Evolutionary conservation across 35 echinoderm and acorn worm genomes (phyloP).

Genomic region (Amphiura filiformis): DNA sequence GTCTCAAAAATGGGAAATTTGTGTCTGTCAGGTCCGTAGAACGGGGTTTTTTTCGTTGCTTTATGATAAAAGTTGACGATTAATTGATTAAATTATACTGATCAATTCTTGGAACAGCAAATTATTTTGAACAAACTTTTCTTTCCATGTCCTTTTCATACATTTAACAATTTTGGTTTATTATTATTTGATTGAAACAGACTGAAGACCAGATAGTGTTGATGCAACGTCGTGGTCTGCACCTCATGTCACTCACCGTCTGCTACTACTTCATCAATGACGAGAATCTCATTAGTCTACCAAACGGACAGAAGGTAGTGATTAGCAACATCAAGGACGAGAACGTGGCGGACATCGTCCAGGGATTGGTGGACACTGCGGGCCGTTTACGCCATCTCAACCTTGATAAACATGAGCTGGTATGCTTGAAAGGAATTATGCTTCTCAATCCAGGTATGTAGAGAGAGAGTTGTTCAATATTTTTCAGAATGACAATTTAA

Average conservation of each 20-base stretch:
- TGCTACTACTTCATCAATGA: slow-evolving; percentile 37
- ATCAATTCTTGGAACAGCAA: too few species aligned
- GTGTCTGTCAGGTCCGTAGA: too few species aligned
- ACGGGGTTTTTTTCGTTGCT: too few species aligned
- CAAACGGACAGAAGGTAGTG: slow-evolving; percentile 19
- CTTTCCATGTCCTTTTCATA: too few species aligned
- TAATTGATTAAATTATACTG: too few species aligned
- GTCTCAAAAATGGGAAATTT: too few species aligned
- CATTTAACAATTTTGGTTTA: too few species aligned
- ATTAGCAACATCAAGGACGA: neutral
- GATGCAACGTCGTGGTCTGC: slow-evolving; percentile 18
- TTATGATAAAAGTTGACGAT: too few species aligned
- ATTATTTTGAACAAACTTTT: too few species aligned
- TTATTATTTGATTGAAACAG: too few species aligned
- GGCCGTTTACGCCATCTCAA: slow-evolving; percentile 13
- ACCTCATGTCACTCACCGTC: slow-evolving; percentile 14
- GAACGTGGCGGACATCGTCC: neutral
- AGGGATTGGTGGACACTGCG: slow-evolving; percentile 23
- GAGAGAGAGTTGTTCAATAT: neutral
- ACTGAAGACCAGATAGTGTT: slow-evolving; percentile 31
- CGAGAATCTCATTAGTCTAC: slow-evolving; percentile 8
- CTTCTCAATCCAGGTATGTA: slow-evolving; percentile 67
- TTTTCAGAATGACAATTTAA: neutral
- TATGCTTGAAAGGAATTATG: slow-evolving; percentile 50
- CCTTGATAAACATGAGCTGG: slow-evolving; percentile 24